phyloP scores from a whole-genome alignment of 1,140 invertebrate species.

The Eriosoma lanigerum region DNA sequence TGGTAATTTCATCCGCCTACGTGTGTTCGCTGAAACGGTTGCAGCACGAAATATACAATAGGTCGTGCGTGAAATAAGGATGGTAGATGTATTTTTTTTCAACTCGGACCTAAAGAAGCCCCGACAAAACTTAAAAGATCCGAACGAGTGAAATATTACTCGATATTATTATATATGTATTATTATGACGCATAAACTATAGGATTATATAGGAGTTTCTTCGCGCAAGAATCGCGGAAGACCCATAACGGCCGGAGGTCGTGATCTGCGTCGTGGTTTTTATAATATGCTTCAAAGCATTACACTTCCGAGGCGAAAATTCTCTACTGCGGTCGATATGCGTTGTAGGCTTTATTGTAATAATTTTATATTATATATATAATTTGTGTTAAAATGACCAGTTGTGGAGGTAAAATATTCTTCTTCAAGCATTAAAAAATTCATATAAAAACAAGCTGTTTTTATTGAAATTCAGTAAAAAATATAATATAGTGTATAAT shows the following conservation, averaged over 20 bases:
- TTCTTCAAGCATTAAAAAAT: too few species aligned
- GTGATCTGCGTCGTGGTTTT: slow-evolving; percentile 29
- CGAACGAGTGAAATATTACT: slow-evolving; percentile 8
- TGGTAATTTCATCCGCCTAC: slow-evolving; percentile 35
- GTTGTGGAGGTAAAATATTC: too few species aligned
- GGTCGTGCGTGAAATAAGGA: slow-evolving; percentile 42
- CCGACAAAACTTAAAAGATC: slow-evolving; percentile 5
- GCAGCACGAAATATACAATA: slow-evolving; percentile 13
- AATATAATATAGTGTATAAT: too few species aligned
- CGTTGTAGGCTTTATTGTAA: too few species aligned
- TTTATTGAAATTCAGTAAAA: too few species aligned
- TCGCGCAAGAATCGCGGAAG: neutral
- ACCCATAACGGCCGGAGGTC: slow-evolving; percentile 37
- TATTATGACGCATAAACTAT: neutral
- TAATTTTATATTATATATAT: too few species aligned
- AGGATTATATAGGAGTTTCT: neutral
- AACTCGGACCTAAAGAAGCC: slow-evolving; percentile 21
- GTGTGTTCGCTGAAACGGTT: slow-evolving; percentile 4
- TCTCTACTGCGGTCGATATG: neutral
- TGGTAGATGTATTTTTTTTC: neutral
- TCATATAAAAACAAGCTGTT: too few species aligned
- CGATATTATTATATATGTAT: neutral
- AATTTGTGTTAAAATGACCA: too few species aligned
- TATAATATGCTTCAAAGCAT: too few species aligned
- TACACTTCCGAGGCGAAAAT: neutral